Evolutionary conservation across 2,113 vertebrate species (phyloP).

Genomic region (Aegotheles bennettii): DNA sequence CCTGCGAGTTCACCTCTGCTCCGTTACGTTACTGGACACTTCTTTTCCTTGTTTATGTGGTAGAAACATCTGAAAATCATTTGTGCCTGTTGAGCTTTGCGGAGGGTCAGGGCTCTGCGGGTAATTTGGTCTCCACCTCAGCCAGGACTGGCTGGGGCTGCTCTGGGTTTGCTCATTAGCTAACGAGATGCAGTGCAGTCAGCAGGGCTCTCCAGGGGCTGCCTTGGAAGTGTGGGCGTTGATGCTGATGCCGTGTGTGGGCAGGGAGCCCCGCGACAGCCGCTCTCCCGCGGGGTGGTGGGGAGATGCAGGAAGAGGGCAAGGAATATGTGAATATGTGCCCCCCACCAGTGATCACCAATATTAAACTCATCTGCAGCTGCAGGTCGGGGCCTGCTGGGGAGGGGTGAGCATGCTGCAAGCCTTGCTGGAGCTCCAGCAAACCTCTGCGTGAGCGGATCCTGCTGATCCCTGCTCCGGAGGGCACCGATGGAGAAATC

Average conservation of each 20-base stretch:
- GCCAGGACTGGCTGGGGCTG: background rate
- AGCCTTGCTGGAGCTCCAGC: background rate
- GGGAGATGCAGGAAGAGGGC: background rate
- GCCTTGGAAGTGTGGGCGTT: background rate
- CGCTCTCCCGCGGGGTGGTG: background rate
- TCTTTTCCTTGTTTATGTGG: conserved; percentile 33
- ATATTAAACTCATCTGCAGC: background rate
- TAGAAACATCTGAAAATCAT: conserved; percentile 59
- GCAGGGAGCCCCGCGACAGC: too few relatives aligned
- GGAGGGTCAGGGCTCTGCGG: background rate
- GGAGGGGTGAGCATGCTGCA: background rate
- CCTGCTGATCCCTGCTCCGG: background rate
- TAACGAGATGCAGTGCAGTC: background rate
- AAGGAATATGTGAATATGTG: background rate
- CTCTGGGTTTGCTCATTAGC: background rate
- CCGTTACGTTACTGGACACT: background rate
- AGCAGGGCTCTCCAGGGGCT: conserved; percentile 10
- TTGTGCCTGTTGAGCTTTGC: background rate
- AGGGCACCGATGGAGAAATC: background rate
- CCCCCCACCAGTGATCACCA: background rate
- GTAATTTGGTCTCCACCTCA: background rate
- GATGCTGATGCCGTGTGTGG: background rate
- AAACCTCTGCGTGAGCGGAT: background rate
- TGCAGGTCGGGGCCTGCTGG: background rate
- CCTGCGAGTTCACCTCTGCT: background rate